Conservation (phyloP, 2,113 vertebrate species). For the Lepisosteus osseus region DNA sequence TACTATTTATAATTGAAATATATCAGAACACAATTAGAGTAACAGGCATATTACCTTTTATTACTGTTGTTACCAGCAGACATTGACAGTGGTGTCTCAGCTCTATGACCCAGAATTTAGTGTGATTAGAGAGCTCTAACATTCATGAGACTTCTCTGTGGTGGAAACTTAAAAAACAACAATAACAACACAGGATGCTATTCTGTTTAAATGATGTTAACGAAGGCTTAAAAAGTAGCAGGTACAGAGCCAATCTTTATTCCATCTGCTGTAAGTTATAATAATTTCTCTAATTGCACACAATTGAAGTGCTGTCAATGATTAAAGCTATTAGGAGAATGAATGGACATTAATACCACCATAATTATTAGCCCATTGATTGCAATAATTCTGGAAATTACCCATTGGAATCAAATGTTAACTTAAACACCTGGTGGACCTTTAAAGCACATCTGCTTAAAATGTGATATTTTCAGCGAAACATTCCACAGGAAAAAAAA, state of each 20-base stretch:
- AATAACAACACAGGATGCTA: not conserved
- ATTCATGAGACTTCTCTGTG: not conserved
- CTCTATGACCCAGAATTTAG: too few species aligned
- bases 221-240: not conserved
- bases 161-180: constrained; percentile 5
- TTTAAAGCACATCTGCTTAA: constrained; percentile 71
- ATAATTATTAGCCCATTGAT: constrained; percentile 91
- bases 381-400: constrained; percentile 91
- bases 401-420: constrained; percentile 78
- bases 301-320: constrained; percentile 86
- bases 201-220: constrained; percentile 17
- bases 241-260: constrained; percentile 45
- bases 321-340: constrained; percentile 85
- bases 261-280: constrained; percentile 82
- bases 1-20: too few species aligned
- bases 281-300: constrained; percentile 86
- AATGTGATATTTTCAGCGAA: constrained; percentile 57
- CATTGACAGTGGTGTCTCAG: too few species aligned
- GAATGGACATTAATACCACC: constrained; percentile 79
- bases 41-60: too few species aligned
- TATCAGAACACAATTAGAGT: too few species aligned
- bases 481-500: not conserved
- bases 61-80: too few species aligned
- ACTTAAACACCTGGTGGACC: constrained; percentile 79
- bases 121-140: too few species aligned